Base-by-base conservation (phyloP, 2,888 invertebrate genomes). In the Drosophila infuscata region DNA sequence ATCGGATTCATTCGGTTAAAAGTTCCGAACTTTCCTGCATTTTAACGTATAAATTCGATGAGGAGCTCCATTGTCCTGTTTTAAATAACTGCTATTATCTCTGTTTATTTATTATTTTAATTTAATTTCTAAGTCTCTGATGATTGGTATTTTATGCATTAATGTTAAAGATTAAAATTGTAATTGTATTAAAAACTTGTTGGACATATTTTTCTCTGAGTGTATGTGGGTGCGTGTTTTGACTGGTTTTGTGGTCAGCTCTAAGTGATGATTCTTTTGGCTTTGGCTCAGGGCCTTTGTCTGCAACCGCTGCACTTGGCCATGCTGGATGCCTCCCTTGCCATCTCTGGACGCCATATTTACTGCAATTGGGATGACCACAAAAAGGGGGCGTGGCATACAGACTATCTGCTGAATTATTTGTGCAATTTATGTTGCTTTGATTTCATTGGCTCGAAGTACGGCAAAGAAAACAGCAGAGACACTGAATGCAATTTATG, bases 221-320 rank as follows among this genome's bases (percentile, higher is more conserved):
- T 57, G 57, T 15, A 59, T 65, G 12, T 64, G 52, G 29, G 29
- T 59, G 56, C 57, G 43, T 52, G 48, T 20, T 30, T 58, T 58
- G 48, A 32, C 59, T 71, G 56, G 62, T 65, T 64, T 68, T 84
- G 87, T 70, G 88, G 85, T 79, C 85, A 88, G 67, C 70, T 71
- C 61, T 51, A 90, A 90, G 90, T 83, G 89, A 86, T 83, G 85
- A 90, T 86, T 86, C 86, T 90, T 90, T 85, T 71, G 59, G 82
- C 82, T 71, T 68, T 58, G 58, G 49, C 70, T 62, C 43, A 36
- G 25, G 36, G 61, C 54, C 61, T 71, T 67, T 70, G 68, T 63
- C 69, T 69, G 68, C 73, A 60, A 67, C 64, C 67, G 71, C 66
- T 81, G 87, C 81, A 76, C 36, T 77, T 70, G 56, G 46, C 72